phyloP scores from a whole-genome alignment of 2,888 invertebrate species.

The Drosophila testacea region DNA sequence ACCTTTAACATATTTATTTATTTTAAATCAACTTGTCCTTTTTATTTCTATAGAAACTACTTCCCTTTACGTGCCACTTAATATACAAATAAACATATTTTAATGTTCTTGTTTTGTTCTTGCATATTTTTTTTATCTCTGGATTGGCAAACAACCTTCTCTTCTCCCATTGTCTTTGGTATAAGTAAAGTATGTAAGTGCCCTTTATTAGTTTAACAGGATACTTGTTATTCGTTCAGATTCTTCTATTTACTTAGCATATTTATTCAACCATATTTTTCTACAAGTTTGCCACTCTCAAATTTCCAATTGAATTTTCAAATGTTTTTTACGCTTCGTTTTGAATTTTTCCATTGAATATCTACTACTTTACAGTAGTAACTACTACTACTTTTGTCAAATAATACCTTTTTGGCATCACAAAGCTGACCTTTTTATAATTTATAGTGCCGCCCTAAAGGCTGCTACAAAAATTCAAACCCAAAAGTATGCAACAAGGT shows the following conservation, averaged over 20 bases:
- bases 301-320: background rate
- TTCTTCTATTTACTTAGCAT: background rate
- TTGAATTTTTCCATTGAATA: background rate
- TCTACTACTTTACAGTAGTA: background rate
- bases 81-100: background rate
- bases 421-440: background rate
- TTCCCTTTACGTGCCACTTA: background rate
- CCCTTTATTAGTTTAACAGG: background rate
- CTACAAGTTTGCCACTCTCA: background rate
- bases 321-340: background rate
- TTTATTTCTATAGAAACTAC: background rate
- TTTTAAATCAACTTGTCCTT: no score
- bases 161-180: no score
- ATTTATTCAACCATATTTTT: background rate
- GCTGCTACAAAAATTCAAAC: slow-evolving; percentile 31
- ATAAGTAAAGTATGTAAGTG: background rate
- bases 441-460: slow-evolving; percentile 48
- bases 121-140: background rate
- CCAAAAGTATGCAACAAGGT: slow-evolving; percentile 52
- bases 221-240: background rate
- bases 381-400: background rate
- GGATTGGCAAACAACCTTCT: background rate
- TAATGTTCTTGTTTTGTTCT: background rate
- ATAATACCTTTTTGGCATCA: background rate
- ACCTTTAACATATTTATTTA: no score